Evolutionary conservation across 2,113 vertebrate genomes (phyloP).

Genomic region (Ophthalmolycus amberensis): DNA sequence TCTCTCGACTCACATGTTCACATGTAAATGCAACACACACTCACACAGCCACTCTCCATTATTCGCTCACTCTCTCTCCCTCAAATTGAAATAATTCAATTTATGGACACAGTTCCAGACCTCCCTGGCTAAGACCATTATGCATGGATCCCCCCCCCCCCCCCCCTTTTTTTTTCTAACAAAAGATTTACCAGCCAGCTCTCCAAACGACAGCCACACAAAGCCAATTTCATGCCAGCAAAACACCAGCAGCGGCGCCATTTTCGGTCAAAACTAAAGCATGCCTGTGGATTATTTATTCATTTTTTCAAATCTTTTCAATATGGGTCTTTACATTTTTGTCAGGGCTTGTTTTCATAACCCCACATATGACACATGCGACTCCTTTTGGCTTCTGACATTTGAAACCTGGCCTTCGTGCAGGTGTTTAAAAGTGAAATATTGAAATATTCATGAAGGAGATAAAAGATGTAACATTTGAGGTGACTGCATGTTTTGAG

Average conservation of each 20-base stretch:
- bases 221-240: slow-evolving; percentile 86
- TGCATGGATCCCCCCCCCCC: slow-evolving; percentile 71
- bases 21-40: slow-evolving; percentile 74
- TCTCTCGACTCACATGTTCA: slow-evolving; percentile 67
- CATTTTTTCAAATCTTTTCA: slow-evolving; percentile 58
- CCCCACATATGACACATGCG: not conserved
- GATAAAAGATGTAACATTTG: not conserved
- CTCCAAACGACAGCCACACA: slow-evolving; percentile 86
- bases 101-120: slow-evolving; percentile 82
- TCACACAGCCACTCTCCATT: slow-evolving; percentile 67
- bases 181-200: slow-evolving; percentile 83
- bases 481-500: slow-evolving; percentile 9
- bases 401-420: not conserved
- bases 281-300: slow-evolving; percentile 49
- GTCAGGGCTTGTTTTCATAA: slow-evolving; percentile 60
- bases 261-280: slow-evolving; percentile 74
- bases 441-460: not conserved
- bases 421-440: not conserved
- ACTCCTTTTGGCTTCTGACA: slow-evolving; percentile 1
- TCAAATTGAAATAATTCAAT: slow-evolving; percentile 85
- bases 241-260: slow-evolving; percentile 79
- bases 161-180: slow-evolving; percentile 58
- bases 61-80: slow-evolving; percentile 76
- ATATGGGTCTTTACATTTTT: slow-evolving; percentile 78
- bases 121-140: slow-evolving; percentile 81